Conservation (phyloP, 2,113 vertebrate genomes). For the Callospermophilus lateralis region DNA sequence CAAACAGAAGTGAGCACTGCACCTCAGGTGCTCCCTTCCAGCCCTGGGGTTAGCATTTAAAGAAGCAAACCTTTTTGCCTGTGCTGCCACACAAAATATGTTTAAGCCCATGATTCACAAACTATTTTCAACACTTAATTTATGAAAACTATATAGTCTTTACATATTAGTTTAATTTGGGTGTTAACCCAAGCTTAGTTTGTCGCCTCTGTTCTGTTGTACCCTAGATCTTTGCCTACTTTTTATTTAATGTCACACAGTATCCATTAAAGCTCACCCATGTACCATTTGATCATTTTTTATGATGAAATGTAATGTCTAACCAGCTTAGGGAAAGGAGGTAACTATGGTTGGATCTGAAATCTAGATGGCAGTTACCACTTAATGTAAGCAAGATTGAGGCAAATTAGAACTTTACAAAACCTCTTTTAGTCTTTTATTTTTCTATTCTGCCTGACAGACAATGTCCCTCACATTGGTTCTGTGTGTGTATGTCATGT, state of each 20-base stretch:
- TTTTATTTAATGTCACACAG: background rate
- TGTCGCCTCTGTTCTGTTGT: background rate
- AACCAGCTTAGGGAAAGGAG: conserved; percentile 23
- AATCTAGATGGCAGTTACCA: background rate
- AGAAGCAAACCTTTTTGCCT: background rate
- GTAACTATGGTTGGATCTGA: background rate
- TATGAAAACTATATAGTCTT: background rate
- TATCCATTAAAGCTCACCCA: background rate
- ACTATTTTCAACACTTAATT: conserved; percentile 4
- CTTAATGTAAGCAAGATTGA: background rate
- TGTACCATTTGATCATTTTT: conserved; percentile 3
- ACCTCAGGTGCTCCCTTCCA: background rate
- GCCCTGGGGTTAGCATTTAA: background rate
- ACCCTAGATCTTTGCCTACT: background rate
- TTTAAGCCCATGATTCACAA: conserved; percentile 5
- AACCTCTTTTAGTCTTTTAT: background rate
- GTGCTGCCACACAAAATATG: background rate
- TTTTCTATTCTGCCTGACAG: background rate
- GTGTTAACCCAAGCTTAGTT: background rate
- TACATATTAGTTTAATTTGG: background rate
- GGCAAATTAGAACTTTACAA: background rate
- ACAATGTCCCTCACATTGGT: background rate
- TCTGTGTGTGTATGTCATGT: too few relatives aligned
- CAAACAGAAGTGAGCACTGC: conserved; percentile 17
- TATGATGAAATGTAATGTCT: background rate